Conservation (phyloP, 2,888 invertebrate genomes). For the Crepidodera aurea region DNA sequence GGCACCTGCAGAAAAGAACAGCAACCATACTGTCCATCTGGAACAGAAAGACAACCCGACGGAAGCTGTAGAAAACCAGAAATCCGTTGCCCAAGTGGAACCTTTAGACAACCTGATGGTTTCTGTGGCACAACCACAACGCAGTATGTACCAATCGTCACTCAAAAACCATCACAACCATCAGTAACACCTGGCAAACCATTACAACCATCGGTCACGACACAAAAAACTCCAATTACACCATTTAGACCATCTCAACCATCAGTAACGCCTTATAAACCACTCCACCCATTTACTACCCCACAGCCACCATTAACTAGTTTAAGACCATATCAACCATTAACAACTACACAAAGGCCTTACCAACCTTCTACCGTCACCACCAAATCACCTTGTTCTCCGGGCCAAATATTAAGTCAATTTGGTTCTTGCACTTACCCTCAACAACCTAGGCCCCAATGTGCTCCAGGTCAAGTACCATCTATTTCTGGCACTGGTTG, state of each 20-base stretch:
- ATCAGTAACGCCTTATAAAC: constrained; percentile 34
- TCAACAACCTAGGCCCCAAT: constrained; percentile 25
- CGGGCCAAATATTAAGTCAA: constrained; percentile 39
- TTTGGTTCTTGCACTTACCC: constrained; percentile 37
- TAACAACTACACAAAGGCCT: constrained; percentile 38
- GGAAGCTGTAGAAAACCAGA: constrained; percentile 33
- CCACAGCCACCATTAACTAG: constrained; percentile 38
- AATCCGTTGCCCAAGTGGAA: constrained; percentile 33
- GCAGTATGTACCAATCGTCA: constrained; percentile 47
- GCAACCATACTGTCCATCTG: constrained; percentile 31
- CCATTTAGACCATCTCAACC: constrained; percentile 35
- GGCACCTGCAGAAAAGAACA: constrained; percentile 17
- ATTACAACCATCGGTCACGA: constrained; percentile 41
- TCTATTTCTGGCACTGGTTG: constrained; percentile 30
- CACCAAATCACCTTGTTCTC: constrained; percentile 31
- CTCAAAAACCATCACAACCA: constrained; percentile 43
- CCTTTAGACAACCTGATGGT: constrained; percentile 27
- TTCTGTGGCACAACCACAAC: constrained; percentile 38
- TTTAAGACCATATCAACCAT: constrained; percentile 37
- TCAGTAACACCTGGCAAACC: constrained; percentile 40
- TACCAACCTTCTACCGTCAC: constrained; percentile 18
- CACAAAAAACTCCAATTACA: constrained; percentile 38
- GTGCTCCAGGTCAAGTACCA: constrained; percentile 31
- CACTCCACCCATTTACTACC: constrained; percentile 36
- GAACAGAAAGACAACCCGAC: constrained; percentile 18